Base-by-base conservation (phyloP, 1,140 invertebrate genomes). In the Aphaenogaster rudis region DNA sequence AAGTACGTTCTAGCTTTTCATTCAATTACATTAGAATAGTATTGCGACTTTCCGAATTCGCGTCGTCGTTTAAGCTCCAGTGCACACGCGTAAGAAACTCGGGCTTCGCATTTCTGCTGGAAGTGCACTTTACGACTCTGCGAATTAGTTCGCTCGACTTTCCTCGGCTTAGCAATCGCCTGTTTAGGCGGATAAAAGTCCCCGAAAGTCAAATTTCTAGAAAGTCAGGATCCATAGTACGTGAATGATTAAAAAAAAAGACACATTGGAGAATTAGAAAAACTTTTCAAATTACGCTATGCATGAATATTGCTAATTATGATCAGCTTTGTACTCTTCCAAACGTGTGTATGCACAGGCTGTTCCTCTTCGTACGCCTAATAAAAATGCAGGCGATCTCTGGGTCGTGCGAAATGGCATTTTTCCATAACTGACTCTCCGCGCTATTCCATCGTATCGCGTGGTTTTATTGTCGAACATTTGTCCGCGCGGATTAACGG, bases 71-170 rank as follows among this genome's bases (percentile, higher is more conserved):
- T 59, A 61, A 74, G 80, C 69, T 39, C 50, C 54, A 45, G 39
- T 63, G 69, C 80, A 76, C 69, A 42, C 80, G 66, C 42, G 52
- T 57, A 74, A 72, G 80, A 84, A 84, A 84, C 80, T 76, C 67
- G 52, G 28, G 67, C 54, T 82, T 74, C 80, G 69, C 63, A 61
- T 57, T 81, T 42, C 64, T 71, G 39, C 48, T 45, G 39, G 78
- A 84, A 76, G 69, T 63, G 71, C 69, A 74, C 80, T 84, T 74
- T 74, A 45, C 80, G 42, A 84, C 69, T 63, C 80, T 84, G 61
- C 21, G 57, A 74, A 84, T 84, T 84, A 84, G 69, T 84, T 84
- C 80, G 28, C 69, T 52, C 54, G 80, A 84, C 80, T 84, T 84
- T 76, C 69, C 57, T 45, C 39, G 28, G 45, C 57, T 84, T 50